Conservation (phyloP, 2,797 vertebrate genomes). For the Phrynocephalus forsythii region DNA sequence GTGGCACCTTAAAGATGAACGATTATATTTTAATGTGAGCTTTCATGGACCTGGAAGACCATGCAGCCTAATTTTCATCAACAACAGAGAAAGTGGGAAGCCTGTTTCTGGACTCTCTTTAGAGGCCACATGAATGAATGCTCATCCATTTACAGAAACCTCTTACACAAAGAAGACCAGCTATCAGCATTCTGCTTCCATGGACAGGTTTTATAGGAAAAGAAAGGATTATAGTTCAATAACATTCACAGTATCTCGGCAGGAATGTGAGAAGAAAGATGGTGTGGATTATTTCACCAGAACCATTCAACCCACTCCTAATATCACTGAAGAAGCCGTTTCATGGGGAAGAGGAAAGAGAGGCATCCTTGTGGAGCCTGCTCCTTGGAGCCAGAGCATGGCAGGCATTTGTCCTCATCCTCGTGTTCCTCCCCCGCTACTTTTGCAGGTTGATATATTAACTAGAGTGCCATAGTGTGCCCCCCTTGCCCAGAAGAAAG, state of each 20-base stretch:
- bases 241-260: too few relatives aligned
- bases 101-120: neutral
- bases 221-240: neutral
- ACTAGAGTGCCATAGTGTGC: neutral
- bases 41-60: neutral
- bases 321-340: neutral
- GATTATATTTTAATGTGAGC: too few relatives aligned
- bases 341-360: neutral
- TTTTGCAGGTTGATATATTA: neutral
- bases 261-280: neutral
- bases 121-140: neutral
- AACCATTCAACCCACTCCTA: neutral
- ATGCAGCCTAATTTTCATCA: neutral
- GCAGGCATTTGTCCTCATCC: neutral
- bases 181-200: neutral
- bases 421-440: too few relatives aligned
- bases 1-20: too few relatives aligned
- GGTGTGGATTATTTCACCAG: neutral
- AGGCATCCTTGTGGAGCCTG: neutral
- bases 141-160: neutral
- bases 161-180: neutral
- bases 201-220: neutral
- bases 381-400: neutral
- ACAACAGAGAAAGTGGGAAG: neutral
- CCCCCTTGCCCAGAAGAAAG: neutral